Base-by-base conservation (phyloP, 2,888 invertebrate genomes). In the Antheraea yamamai region DNA sequence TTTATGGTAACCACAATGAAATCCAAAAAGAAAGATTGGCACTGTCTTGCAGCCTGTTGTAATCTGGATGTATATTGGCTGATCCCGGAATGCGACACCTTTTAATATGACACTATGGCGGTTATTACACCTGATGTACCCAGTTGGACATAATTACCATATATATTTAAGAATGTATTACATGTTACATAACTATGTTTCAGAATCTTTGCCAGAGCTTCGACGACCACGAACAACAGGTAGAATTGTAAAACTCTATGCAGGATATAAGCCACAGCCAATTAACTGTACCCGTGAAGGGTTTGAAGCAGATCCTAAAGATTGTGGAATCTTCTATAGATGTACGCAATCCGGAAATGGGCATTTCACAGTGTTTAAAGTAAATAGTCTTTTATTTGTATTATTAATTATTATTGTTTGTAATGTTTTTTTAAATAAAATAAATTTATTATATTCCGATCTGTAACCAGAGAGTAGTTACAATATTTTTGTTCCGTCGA, bases 251-350 rank as follows among this genome's bases (percentile, higher is more conserved):
- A 94, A 93, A 79, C 76, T 92, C 6, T 92, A 94, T 79, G 89
- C 94, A 0, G 92, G 92, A 20, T 77, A 79, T 16, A 88, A 86
- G 78, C 90, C 90, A 2, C 89, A 90, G 66, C 89, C 92, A 35
- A 95, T 96, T 79, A 85, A 91, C 52, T 97, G 97, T 84, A 90
- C 91, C 4, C 90, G 94, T 30, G 97, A 97, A 89, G 98, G 98
- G 35, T 97, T 97, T 79, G 96, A 96, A 86, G 95, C 96, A 1
- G 97, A 98, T 87, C 95, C 96, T n/a, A 86, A 87, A n/a, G 95
- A 97, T 84, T 98, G 98, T 85, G 94, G 95, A 73, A 92, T 96
- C 74, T 98, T 97, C 91, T 97, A 97, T 87, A 95, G 97, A 83
- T 98, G 98, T 81, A 96, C 97, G 26, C 94, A 95, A 81, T 96